phyloP scores from a whole-genome alignment of 1,140 invertebrate species.

The Aradophagus sp. region DNA sequence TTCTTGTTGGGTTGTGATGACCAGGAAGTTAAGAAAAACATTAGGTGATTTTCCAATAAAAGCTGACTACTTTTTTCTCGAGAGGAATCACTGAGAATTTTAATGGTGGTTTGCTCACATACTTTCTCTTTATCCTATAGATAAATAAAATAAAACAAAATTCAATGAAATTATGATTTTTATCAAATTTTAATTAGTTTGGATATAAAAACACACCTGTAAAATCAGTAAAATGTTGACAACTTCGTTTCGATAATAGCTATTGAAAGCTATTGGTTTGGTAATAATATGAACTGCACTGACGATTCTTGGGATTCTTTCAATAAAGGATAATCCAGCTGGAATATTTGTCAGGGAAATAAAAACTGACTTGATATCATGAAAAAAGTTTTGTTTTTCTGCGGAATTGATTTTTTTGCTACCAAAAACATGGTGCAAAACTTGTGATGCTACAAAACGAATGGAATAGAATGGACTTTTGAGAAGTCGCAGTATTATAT shows the following conservation, averaged over 20 bases:
- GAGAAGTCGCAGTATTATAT: slow-evolving; percentile 15
- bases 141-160: slow-evolving; percentile 8
- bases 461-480: slow-evolving; percentile 19
- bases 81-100: slow-evolving; percentile 15
- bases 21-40: slow-evolving; percentile 21
- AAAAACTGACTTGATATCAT: slow-evolving; percentile 29
- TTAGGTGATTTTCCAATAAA: slow-evolving; percentile 21
- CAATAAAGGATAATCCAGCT: slow-evolving; percentile 4
- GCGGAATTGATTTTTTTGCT: slow-evolving; percentile 14
- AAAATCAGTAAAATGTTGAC: slow-evolving; percentile 31
- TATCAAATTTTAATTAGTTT: neutral
- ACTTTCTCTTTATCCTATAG: slow-evolving; percentile 37
- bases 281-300: slow-evolving; percentile 35
- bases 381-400: slow-evolving; percentile 36
- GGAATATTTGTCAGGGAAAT: slow-evolving; percentile 7
- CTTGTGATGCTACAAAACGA: slow-evolving; percentile 22
- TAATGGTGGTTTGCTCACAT: slow-evolving; percentile 24
- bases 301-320: slow-evolving; percentile 26
- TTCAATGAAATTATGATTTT: neutral
- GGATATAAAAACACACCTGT: slow-evolving; percentile 18
- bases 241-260: slow-evolving; percentile 30
- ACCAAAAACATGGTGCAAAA: slow-evolving; percentile 21
- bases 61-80: slow-evolving; percentile 20
- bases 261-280: slow-evolving; percentile 18
- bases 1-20: slow-evolving; percentile 8